Base-by-base conservation (phyloP, 2,113 vertebrate species). In the Callithrix jacchus region DNA sequence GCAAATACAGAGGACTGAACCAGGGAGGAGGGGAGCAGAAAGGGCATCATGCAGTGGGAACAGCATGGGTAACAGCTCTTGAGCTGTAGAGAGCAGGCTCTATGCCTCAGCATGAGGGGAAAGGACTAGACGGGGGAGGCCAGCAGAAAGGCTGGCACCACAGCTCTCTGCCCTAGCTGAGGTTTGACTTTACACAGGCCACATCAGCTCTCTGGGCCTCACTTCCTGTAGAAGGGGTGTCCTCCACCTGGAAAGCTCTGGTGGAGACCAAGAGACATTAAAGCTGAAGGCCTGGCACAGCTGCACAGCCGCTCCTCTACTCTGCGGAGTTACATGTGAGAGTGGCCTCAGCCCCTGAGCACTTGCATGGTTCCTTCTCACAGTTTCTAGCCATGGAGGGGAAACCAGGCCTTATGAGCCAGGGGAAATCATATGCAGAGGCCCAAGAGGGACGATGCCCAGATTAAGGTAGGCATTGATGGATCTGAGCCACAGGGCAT, bases 111-210 rank as follows among this genome's bases (percentile, higher is more conserved):
- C 58, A 52, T 0, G 13, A 30, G 2, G 73, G 25, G 37, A 66
- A 30, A 8, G 25, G 45, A 47, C 30, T 21, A 45, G 30, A 56
- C 6, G 4, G 27, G 37, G 23, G 1, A n/a, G 18, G 27, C n/a
- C 23, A 37, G 8, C 9, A 23, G 40, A 52, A 40, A 71, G 2
- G 18, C 35, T 70, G 70, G 37, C 3, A 0, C 37, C 3, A 12
- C 1, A 37, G 40, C 58, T 45, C 70, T 49, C 61, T 47, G 25
- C 30, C 8, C 17, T 3, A 0, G 45, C 23, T 1, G 1, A 0
- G 3, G 27, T 20, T 5, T 49, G 56, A 81, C 83, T 52, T 12
- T 42, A 25, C 11, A 32, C 56, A 94, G 40, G 73, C 17, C 3
- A 5, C 47, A 20, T 84, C 14, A 58, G 5, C 77, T 21, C 32